Evolutionary conservation across 30 jellyfish, hydroid and myxozoan species (phyloP).

Genomic region (Pseudorhiza aurosa): DNA sequence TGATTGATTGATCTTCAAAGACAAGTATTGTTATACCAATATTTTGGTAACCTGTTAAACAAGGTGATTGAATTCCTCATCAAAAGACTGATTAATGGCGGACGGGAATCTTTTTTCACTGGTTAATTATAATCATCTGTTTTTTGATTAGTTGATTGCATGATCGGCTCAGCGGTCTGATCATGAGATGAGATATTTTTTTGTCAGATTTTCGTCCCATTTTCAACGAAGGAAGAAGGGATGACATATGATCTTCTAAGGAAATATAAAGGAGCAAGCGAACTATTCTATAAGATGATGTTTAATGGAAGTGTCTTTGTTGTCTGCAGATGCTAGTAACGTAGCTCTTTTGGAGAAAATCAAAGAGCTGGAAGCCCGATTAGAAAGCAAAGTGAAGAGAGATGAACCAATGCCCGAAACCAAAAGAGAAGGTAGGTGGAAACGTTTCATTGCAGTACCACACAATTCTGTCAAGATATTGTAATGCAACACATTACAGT

Average conservation of each 20-base stretch:
- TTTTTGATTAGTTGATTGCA: not conserved
- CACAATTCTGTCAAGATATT: too few relatives aligned
- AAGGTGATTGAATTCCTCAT: not conserved
- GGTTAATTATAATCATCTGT: too few relatives aligned
- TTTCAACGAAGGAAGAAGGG: too few relatives aligned
- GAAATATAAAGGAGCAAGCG: too few relatives aligned
- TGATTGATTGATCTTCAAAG: not conserved
- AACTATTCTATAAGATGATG: too few relatives aligned
- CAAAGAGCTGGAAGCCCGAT: conserved; percentile 33
- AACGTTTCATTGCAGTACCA: too few relatives aligned
- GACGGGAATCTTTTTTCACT: too few relatives aligned
- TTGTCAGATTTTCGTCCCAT: not conserved
- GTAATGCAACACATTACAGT: too few relatives aligned
- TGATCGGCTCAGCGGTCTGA: not conserved
- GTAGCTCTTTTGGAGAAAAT: conserved; percentile 49
- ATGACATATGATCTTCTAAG: too few relatives aligned
- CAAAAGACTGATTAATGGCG: not conserved
- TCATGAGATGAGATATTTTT: not conserved
- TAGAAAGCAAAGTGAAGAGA: conserved; percentile 28
- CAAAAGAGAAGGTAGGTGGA: conserved; percentile 69
- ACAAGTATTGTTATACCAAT: not conserved
- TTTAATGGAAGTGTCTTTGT: too few relatives aligned
- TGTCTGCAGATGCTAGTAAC: conserved; percentile 17
- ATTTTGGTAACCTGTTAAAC: not conserved
- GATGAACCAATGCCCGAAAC: conserved; percentile 17